These are phyloP conservation scores for Xylophagus ater DNA, from an alignment of 2,888 invertebrate species.

Conservation along the genomic window DNA sequence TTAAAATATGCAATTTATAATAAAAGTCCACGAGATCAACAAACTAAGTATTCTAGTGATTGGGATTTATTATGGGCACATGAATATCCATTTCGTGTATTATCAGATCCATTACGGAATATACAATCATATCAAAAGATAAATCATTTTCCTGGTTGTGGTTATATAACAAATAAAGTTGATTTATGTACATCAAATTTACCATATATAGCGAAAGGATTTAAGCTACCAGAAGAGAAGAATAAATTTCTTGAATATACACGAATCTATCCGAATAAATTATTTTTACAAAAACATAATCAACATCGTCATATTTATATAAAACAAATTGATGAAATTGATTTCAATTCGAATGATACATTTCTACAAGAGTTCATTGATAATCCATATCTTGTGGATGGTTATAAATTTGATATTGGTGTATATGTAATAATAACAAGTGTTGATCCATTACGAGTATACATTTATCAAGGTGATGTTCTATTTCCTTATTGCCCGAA, in stretches of 20 bases:
- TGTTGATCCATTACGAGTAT: slow-evolving; percentile 77
- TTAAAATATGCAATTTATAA: slow-evolving; percentile 52
- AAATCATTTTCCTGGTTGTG: slow-evolving; percentile 91
- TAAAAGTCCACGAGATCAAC: slow-evolving; percentile 40
- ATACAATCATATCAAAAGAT: slow-evolving; percentile 65
- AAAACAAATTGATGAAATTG: slow-evolving; percentile 59
- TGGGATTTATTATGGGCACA: slow-evolving; percentile 93
- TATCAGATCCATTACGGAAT: slow-evolving; percentile 40
- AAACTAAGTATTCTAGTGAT: too few species aligned
- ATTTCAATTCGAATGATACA: slow-evolving; percentile 54
- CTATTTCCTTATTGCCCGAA: slow-evolving; percentile 81
- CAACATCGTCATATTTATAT: too few species aligned
- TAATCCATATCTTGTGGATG: slow-evolving; percentile 80
- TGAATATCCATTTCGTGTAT: slow-evolving; percentile 67
- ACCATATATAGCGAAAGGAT: slow-evolving; percentile 75
- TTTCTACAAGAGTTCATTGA: slow-evolving; percentile 89
- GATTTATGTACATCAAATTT: slow-evolving; percentile 71
- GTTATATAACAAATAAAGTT: slow-evolving; percentile 85
- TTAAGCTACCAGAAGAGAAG: slow-evolving; percentile 69
- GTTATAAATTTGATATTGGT: slow-evolving; percentile 93
- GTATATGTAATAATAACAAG: slow-evolving; percentile 87
- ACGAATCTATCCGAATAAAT: slow-evolving; percentile 49
- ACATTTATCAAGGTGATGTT: slow-evolving; percentile 80
- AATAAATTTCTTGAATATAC: slow-evolving; percentile 58
- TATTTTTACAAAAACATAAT: slow-evolving; percentile 87